phyloP scores from a whole-genome alignment of 2,888 invertebrate species.

The Danaus chrysippus region DNA sequence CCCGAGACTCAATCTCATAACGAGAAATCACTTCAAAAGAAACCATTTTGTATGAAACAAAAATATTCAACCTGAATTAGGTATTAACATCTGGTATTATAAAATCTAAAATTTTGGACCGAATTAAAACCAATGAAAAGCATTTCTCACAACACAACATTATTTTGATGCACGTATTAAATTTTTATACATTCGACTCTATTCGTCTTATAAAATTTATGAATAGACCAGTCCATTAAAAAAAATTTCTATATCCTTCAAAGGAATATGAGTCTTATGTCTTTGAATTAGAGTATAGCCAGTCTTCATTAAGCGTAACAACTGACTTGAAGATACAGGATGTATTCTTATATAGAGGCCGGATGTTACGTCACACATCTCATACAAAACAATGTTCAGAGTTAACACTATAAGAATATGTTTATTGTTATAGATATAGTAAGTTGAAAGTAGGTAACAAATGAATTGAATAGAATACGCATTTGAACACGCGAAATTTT shows the following conservation, averaged over 20 bases:
- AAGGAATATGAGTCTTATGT: slow-evolving; percentile 18
- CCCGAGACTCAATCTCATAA: neutral
- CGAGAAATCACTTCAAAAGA: neutral
- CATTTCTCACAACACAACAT: slow-evolving; percentile 10
- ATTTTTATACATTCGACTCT: slow-evolving; percentile 5
- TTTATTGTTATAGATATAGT: slow-evolving; percentile 7
- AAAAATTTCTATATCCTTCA: slow-evolving; percentile 9
- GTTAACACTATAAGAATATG: neutral
- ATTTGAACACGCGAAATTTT: neutral
- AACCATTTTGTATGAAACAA: slow-evolving; percentile 1
- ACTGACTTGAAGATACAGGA: slow-evolving; percentile 26
- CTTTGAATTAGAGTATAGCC: slow-evolving; percentile 24
- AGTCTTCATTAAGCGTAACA: slow-evolving; percentile 33
- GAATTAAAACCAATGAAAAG: slow-evolving; percentile 3
- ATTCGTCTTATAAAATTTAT: neutral
- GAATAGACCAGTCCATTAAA: slow-evolving; percentile 7
- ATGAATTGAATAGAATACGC: neutral
- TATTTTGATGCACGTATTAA: slow-evolving; percentile 9
- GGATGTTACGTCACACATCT: neutral
- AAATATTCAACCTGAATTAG: slow-evolving; percentile 2
- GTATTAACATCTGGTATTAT: neutral
- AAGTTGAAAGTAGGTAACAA: neutral
- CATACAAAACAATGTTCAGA: neutral
- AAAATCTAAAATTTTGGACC: slow-evolving; percentile 19
- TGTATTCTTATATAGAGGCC: slow-evolving; percentile 20